Base-by-base conservation (phyloP, 2,888 invertebrate genomes). In the Hirtodrosophila duncani region DNA sequence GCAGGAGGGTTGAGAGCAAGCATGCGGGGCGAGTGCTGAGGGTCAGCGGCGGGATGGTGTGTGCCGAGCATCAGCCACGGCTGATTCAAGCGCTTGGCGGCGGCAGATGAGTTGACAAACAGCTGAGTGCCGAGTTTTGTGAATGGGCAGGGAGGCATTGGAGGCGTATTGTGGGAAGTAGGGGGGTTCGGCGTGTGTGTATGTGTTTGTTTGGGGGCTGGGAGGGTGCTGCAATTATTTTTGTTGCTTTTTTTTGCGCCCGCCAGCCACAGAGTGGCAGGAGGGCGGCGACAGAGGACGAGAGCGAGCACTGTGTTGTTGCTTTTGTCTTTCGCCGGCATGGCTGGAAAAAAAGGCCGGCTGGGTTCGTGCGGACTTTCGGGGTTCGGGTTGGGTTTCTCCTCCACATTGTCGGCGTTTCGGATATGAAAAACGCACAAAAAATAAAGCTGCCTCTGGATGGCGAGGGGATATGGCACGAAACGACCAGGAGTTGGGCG, bases 351-450 rank as follows among this genome's bases (percentile, higher is more conserved):
- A 69, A 77, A 80, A 77, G 74, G 68, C 75, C 80, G 80, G 81
- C 34, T 65, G 72, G 52, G 63, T 58, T 67, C 62, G 20, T 11
- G 51, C 4, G 38, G 8, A 41, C 38, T 30, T 30, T 45, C n/a
- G 7, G 14, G 46, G 30, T 43, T 49, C 11, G 48, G 39, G 8
- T 30, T 26, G 10, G 10, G 63, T 36, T 50, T 55, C 37, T 56
- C 65, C n/a, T n/a, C n/a, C 33, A 31, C 65, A 63, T 62, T 72
- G 83, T 83, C 83, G 84, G 71, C 82, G 71, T 83, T 83, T 83
- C 83, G 83, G 83, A 84, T 83, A 83, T 74, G 71, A 84, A 83
- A 83, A 84, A 79, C 63, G 72, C 59, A 79, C 65, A 72, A 68
- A 65, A 78, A 81, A 78, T 71, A 78, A 59, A 63, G 64, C 70